Evolutionary conservation across 2,888 invertebrate species (phyloP).

Genomic region (Apamea monoglypha): DNA sequence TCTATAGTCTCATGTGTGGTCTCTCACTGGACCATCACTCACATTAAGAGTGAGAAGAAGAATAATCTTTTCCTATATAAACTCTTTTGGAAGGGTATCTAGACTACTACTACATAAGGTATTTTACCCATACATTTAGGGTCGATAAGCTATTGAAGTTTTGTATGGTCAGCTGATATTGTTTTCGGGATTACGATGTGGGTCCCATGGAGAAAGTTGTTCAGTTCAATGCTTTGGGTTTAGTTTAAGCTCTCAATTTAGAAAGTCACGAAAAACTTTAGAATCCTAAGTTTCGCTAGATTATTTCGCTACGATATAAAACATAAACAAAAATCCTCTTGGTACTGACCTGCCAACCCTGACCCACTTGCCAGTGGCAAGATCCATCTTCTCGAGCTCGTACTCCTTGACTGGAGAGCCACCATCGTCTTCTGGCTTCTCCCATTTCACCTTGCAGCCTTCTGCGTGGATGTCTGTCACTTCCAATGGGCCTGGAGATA

Average conservation of each 20-base stretch:
- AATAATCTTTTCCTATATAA: too few relatives aligned
- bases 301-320: not conserved
- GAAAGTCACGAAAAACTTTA: too few relatives aligned
- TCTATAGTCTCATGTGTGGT: too few relatives aligned
- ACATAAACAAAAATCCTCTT: not conserved
- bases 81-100: too few relatives aligned
- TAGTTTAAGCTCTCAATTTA: too few relatives aligned
- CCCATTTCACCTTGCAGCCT: constrained; percentile 97
- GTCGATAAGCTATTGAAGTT: not conserved
- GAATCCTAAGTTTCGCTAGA: not conserved
- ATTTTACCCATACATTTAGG: too few relatives aligned
- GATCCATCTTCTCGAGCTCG: constrained; percentile 97
- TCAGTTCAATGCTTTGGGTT: too few relatives aligned
- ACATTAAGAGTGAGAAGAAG: too few relatives aligned
- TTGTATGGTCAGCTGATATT: not conserved
- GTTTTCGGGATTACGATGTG: not conserved
- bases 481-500: constrained; percentile 93
- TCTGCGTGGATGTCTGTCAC: constrained; percentile 95
- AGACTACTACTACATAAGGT: too few relatives aligned
- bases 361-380: constrained; percentile 97
- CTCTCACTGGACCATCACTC: too few relatives aligned
- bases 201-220: not conserved
- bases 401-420: constrained; percentile 98
- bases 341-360: constrained; percentile 93
- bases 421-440: constrained; percentile 98